Conservation (phyloP, 2,113 vertebrate genomes). For the Megalops atlanticus region DNA sequence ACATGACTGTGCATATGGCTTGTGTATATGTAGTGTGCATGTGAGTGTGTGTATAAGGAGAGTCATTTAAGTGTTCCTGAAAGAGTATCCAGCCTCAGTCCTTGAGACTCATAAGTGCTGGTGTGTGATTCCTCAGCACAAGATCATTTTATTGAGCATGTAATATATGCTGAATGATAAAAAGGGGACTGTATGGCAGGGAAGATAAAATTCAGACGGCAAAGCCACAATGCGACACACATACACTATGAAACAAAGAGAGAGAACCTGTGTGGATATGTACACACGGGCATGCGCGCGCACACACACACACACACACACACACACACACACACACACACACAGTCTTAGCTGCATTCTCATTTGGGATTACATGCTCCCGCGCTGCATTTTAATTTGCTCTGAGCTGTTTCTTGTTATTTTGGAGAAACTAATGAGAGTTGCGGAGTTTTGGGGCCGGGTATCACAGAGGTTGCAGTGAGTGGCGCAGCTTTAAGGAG, state of each 20-base stretch:
- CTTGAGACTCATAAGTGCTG: background rate
- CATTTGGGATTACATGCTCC: slow-evolving; percentile 58
- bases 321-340: background rate
- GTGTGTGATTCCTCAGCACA: background rate
- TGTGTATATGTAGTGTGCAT: too few species aligned
- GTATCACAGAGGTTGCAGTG: slow-evolving; percentile 66
- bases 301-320: background rate
- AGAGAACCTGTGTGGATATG: background rate
- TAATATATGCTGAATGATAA: background rate
- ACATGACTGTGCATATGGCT: too few species aligned
- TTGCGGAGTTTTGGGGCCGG: slow-evolving; percentile 56
- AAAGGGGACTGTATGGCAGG: background rate
- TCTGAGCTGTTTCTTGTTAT: slow-evolving; percentile 34
- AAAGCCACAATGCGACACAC: background rate
- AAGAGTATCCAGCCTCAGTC: background rate
- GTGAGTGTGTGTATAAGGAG: too few species aligned
- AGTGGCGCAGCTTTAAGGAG: slow-evolving; percentile 66
- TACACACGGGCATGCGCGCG: background rate
- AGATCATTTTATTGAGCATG: background rate
- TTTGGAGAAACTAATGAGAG: slow-evolving; percentile 71
- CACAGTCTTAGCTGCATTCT: slow-evolving; percentile 44
- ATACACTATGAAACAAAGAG: background rate
- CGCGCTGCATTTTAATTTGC: slow-evolving; percentile 70
- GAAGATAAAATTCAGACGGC: background rate
- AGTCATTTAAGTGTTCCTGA: background rate